Percentiles rank a stretch among this genome's conserved stretches.
phyloP scores from a whole-genome alignment of 2,113 vertebrate species.

The Pica pica region DNA sequence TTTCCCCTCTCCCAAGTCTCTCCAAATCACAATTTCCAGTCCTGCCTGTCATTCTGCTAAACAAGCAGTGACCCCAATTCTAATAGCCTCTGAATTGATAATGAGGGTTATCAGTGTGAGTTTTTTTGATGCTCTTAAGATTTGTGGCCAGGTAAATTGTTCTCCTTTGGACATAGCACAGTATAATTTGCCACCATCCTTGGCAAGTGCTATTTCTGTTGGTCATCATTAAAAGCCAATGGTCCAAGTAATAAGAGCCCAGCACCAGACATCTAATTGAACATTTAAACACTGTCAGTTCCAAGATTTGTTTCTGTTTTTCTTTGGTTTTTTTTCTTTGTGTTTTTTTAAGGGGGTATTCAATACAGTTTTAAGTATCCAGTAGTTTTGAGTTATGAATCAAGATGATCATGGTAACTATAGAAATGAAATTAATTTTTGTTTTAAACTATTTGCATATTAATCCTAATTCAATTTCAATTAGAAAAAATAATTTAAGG shows the following conservation, averaged over 20 bases:
- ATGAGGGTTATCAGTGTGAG: not conserved
- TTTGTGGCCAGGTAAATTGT: not conserved
- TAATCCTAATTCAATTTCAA: not conserved
- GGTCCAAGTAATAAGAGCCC: not conserved
- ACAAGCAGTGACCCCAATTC: not conserved
- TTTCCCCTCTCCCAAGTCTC: not conserved
- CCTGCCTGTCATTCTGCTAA: not conserved
- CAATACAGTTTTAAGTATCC: not conserved
- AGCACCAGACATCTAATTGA: not conserved
- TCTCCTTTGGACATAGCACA: not conserved
- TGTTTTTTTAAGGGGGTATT: not conserved
- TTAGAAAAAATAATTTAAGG: not conserved
- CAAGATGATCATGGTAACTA: not conserved
- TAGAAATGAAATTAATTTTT: not conserved
- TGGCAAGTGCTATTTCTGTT: not conserved
- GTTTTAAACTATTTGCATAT: not conserved
- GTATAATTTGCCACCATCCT: not conserved
- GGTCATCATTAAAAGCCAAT: not conserved
- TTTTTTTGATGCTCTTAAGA: not conserved
- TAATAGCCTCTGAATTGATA: not conserved
- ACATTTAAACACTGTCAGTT: not conserved
- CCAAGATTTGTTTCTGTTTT: not conserved
- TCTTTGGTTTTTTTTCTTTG: not conserved
- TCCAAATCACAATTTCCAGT: not conserved
- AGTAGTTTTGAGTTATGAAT: not conserved